Conservation (phyloP, 2,113 vertebrate genomes). For the Pampusana beccarii region DNA sequence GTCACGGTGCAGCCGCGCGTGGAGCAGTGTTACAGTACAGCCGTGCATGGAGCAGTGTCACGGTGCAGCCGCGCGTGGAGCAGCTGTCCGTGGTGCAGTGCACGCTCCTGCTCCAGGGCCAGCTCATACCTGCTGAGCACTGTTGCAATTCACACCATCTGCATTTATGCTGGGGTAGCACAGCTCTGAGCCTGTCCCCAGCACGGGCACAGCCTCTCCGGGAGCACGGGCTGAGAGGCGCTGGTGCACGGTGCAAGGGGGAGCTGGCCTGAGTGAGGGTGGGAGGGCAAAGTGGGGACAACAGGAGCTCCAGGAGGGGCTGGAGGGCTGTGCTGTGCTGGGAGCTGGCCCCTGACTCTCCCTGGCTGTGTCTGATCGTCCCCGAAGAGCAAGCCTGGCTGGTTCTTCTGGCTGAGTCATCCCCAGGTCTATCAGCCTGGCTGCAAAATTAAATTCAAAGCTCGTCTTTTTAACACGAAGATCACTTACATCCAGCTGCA, state of each 20-base stretch:
- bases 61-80: fast-evolving
- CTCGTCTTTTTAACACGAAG: constrained; percentile 51
- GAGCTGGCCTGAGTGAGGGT: fast-evolving
- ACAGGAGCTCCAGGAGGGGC: neutral
- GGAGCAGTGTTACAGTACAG: neutral
- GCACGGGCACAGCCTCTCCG: fast-evolving
- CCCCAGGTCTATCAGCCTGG: constrained; percentile 42
- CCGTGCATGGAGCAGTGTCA: neutral
- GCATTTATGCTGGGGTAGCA: fast-evolving
- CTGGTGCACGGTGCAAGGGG: fast-evolving
- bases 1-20: fast-evolving
- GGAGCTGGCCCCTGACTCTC: neutral
- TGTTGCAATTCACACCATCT: neutral
- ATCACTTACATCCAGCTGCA: constrained; percentile 65
- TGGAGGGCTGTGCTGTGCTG: neutral
- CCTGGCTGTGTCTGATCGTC: neutral
- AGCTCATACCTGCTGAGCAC: neutral
- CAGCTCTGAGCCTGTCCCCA: fast-evolving
- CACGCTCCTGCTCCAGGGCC: neutral
- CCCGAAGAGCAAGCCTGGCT: neutral
- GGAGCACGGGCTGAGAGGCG: neutral
- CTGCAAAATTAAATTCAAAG: constrained; percentile 62
- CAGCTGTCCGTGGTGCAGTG: fast-evolving
- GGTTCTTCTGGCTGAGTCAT: constrained; percentile 62
- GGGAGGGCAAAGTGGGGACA: neutral